Base-by-base conservation (phyloP, 2,888 invertebrate genomes). In the Drosophila tanythrix region DNA sequence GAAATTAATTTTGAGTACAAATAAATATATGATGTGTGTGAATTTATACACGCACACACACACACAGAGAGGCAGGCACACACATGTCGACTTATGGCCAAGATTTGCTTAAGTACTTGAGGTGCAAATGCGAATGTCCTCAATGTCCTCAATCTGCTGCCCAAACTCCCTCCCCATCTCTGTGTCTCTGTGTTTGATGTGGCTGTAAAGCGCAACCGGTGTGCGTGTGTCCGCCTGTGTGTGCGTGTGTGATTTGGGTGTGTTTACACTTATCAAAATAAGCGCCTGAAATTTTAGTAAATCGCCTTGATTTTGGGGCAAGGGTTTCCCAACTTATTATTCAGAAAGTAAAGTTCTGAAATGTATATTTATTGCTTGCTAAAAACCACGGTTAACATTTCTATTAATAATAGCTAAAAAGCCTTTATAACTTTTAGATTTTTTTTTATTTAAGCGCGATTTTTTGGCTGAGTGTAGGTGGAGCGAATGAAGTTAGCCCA, bases 41-140 rank as follows among this genome's bases (percentile, higher is more conserved):
- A 65, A 25, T 46, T 25, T 46, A 21, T 5, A 43, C 21, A 21
- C 2, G 21, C 69, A 71, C 38, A 27, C 50, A 36, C 68, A 62
- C 68, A 70, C 50, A 35, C 51, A 31, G 67, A 70, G 63, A 33
- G 33, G 56, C 72, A 68, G 52, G 55, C 79, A 72, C 76, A 68
- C 70, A 64, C 61, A 68, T 73, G 75, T 70, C 74, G 58, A 76
- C 73, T 72, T 75, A 75, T 72, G 67, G 68, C 63, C 72, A 74
- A 81, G 51, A 71, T 75, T 68, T 66, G 53, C 35, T 71, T 65
- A 76, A 88, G 89, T 74, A 87, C 85, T 85, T 87, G 79, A 85
- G 88, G 85, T 85, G 89, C 72, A 73, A 85, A 89, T 89, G 74
- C 79, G 65, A 70, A 62, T 70, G 71, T 77, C 46, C 46, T 46